Percentiles rank a stretch among this genome's conserved stretches.
These are phyloP conservation scores for Calephelis perditalis DNA, from an alignment of 2,888 invertebrate genomes.

Conservation along the genomic window DNA sequence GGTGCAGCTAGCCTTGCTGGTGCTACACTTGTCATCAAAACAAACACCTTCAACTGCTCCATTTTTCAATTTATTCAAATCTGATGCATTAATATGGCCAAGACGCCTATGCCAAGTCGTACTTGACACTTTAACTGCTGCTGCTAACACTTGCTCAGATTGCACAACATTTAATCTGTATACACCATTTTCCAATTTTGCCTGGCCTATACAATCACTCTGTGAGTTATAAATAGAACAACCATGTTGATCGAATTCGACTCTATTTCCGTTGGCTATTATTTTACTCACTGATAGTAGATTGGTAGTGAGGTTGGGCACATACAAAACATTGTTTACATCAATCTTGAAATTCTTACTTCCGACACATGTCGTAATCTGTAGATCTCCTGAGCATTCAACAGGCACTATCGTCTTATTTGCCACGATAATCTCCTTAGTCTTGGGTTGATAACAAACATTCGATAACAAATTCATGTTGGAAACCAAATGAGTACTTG, in stretches of 20 bases:
- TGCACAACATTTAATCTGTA: constrained; percentile 16
- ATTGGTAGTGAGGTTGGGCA: constrained; percentile 30
- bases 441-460: constrained; percentile 14
- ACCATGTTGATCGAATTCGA: constrained; percentile 19
- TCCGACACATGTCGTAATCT: constrained; percentile 19
- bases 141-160: constrained; percentile 11
- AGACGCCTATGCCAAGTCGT: constrained; percentile 11
- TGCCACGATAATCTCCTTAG: constrained; percentile 18
- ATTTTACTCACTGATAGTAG: constrained; percentile 27
- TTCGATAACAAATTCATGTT: constrained; percentile 18
- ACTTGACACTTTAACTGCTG: constrained; percentile 6
- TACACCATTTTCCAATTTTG: constrained; percentile 21
- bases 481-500: constrained; percentile 27
- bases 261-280: constrained; percentile 25
- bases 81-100: constrained; percentile 15
- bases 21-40: constrained; percentile 16
- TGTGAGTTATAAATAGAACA: constrained; percentile 25
- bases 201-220: constrained; percentile 22
- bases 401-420: constrained; percentile 19
- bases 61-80: constrained; percentile 18
- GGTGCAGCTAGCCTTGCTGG: constrained; percentile 14
- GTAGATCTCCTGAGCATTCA: constrained; percentile 19
- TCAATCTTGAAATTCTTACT: background rate
- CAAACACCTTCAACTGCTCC: constrained; percentile 18
- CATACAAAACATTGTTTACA: constrained; percentile 12